A percentile compares a stretch with the other conserved stretches of the same genome.
Evolutionary conservation across 2,888 invertebrate genomes (phyloP).

Genomic region (Drosophila monieri): DNA sequence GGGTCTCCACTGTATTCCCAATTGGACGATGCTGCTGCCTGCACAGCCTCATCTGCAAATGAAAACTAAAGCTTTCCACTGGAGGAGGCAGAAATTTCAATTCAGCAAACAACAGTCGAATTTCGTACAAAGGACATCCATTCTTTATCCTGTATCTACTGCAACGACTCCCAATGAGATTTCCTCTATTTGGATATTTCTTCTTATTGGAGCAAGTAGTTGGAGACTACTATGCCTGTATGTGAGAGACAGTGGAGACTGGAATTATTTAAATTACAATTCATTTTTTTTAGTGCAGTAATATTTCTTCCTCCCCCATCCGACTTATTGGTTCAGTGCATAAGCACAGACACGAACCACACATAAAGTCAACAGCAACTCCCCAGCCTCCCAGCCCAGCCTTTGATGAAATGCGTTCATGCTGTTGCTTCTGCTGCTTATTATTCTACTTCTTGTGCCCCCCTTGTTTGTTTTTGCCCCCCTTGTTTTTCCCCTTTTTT

Average conservation of each 20-base stretch:
- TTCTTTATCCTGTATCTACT: background rate
- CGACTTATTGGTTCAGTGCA: slow-evolving; percentile 20
- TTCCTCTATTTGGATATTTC: background rate
- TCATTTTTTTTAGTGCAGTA: background rate
- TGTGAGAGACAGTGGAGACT: too few species aligned
- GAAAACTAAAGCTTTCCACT: slow-evolving; percentile 3
- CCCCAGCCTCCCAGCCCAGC: slow-evolving; percentile 15
- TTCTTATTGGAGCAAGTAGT: background rate
- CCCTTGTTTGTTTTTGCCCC: slow-evolving; percentile 3
- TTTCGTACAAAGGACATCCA: slow-evolving; percentile 11
- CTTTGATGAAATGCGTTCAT: slow-evolving; percentile 76
- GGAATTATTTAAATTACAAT: background rate
- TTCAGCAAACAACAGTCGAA: slow-evolving; percentile 9
- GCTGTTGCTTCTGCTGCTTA: slow-evolving; percentile 34
- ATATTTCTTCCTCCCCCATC: slow-evolving; percentile 1
- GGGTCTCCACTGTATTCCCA: slow-evolving; percentile 3
- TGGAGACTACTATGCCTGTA: too few species aligned
- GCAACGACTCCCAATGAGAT: background rate
- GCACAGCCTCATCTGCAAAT: background rate
- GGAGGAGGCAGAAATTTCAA: slow-evolving; percentile 6
- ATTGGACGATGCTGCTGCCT: slow-evolving; percentile 8
- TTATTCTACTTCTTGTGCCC: slow-evolving; percentile 3
- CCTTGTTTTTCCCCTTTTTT: slow-evolving; percentile 25
- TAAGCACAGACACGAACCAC: slow-evolving; percentile 63
- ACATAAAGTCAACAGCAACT: slow-evolving; percentile 22